Evolutionary conservation across 2,797 vertebrate species (phyloP).

Genomic region (Ctenosaura bakeri): DNA sequence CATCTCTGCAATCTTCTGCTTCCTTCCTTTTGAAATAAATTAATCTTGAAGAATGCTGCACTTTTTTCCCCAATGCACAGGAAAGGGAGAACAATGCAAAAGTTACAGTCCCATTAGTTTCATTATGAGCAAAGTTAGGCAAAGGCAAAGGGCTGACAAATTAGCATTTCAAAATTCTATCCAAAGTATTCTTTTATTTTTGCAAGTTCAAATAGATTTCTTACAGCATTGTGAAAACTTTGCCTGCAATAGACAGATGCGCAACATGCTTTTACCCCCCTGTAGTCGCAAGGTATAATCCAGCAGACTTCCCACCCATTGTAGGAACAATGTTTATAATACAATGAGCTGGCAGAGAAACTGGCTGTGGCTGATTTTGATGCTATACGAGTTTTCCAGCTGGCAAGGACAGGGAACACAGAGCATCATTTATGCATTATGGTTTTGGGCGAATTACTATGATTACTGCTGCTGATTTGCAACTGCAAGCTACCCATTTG

Average conservation of each 20-base stretch:
- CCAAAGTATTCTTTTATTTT: neutral
- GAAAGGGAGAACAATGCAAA: neutral
- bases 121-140: neutral
- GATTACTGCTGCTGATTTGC: neutral
- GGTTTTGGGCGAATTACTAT: neutral
- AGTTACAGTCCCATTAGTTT: neutral
- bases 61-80: neutral
- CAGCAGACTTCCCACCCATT: neutral
- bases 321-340: slow-evolving; percentile 14
- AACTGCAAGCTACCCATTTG: neutral
- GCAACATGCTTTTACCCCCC: neutral
- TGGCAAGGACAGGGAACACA: slow-evolving; percentile 33
- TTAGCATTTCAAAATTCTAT: neutral
- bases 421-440: slow-evolving; percentile 5
- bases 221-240: neutral
- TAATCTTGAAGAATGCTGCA: neutral
- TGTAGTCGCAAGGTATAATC: neutral
- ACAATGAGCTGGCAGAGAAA: slow-evolving; percentile 29
- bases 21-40: neutral
- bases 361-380: slow-evolving; percentile 32
- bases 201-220: neutral
- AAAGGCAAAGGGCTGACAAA: neutral
- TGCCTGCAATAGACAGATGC: neutral
- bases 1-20: neutral
- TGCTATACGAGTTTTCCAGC: slow-evolving; percentile 13